phyloP scores from a whole-genome alignment of 2,888 invertebrate genomes.

The Rhingia campestris region DNA sequence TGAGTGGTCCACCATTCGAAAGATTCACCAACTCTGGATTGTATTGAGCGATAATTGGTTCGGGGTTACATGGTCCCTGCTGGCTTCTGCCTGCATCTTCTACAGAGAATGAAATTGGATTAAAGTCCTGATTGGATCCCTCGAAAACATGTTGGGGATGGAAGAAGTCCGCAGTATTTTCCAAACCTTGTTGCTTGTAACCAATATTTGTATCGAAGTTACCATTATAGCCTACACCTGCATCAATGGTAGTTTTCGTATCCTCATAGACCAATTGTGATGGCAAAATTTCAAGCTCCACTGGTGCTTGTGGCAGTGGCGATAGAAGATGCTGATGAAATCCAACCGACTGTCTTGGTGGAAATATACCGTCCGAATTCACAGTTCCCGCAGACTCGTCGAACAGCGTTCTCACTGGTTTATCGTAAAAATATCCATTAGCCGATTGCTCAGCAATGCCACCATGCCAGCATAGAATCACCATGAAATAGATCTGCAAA shows the following conservation, averaged over 20 bases:
- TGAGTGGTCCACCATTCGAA: conserved; percentile 30
- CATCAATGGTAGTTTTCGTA: neutral
- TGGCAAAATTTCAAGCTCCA: conserved; percentile 7
- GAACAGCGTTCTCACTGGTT: conserved; percentile 4
- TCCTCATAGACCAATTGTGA: conserved; percentile 19
- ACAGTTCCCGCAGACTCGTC: neutral
- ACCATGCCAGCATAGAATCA: conserved; percentile 24
- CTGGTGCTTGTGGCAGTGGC: neutral
- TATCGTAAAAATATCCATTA: conserved; percentile 48
- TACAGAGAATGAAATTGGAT: conserved; percentile 18
- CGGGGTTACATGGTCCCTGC: conserved; percentile 22
- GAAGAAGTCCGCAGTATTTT: neutral
- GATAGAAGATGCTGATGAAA: neutral
- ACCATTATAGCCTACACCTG: no score
- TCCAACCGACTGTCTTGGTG: neutral
- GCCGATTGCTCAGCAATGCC: conserved; percentile 7
- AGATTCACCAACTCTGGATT: conserved; percentile 31
- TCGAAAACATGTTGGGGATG: conserved; percentile 1
- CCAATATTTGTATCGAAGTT: neutral
- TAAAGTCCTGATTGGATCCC: neutral
- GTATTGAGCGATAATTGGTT: conserved; percentile 57
- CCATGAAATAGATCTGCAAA: conserved; percentile 38
- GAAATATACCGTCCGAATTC: neutral
- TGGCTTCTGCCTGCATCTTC: conserved; percentile 4
- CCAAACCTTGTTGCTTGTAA: neutral